Conservation (phyloP, 2,113 vertebrate genomes). For the Natator depressus region DNA sequence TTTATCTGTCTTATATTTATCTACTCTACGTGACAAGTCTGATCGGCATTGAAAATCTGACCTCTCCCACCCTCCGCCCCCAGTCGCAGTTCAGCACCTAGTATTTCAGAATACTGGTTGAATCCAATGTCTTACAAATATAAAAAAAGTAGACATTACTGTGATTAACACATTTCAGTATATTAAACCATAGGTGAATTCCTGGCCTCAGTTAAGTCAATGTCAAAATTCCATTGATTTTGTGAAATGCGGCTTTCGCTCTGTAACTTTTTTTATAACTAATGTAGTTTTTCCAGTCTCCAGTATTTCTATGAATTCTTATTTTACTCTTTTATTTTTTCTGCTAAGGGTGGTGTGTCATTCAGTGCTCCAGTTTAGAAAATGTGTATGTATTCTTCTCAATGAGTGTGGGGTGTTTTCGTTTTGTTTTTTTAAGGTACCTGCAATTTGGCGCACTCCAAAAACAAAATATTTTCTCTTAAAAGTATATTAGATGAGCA, state of each 20-base stretch:
- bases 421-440: not conserved
- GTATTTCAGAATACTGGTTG: not conserved
- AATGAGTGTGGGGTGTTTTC: not conserved
- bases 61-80: too few relatives aligned
- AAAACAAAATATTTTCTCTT: slow-evolving; percentile 2
- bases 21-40: too few relatives aligned
- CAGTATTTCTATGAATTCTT: not conserved
- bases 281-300: not conserved
- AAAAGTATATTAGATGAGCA: not conserved
- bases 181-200: not conserved
- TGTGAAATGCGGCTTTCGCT: not conserved
- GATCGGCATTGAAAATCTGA: too few relatives aligned
- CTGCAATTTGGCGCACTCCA: not conserved
- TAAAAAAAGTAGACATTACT: not conserved
- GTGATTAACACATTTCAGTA: not conserved
- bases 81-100: too few relatives aligned
- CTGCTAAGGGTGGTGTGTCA: not conserved
- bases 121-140: not conserved
- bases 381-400: not conserved
- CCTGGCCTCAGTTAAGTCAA: not conserved
- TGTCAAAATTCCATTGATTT: too few relatives aligned
- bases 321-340: not conserved
- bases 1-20: too few relatives aligned
- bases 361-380: not conserved
- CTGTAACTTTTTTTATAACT: not conserved